Base-by-base conservation (phyloP, 2,888 invertebrate species). In the Electrophaes corylata region DNA sequence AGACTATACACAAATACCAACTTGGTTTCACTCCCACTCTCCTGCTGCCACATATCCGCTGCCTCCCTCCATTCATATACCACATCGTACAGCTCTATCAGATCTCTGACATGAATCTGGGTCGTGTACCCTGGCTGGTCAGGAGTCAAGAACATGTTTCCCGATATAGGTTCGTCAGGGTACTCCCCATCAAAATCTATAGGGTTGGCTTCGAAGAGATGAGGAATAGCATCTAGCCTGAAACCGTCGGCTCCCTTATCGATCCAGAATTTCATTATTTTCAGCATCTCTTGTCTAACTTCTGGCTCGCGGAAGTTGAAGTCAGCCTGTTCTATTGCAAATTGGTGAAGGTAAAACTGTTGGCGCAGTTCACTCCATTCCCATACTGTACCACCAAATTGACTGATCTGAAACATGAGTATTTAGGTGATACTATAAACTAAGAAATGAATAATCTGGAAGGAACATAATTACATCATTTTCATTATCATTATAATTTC, bases 161-260 rank as follows among this genome's bases (percentile, higher is more conserved):
- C 92, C 57, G 87, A 92, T 0, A 88, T 33, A 0, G 93, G 93
- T 49, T 94, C 93, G 60, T 93, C 91, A 14, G 89, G 89, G 50
- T 92, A 92, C 14, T 65, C 62, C 1, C 75, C 84, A 1, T 75
- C 77, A 46, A 84, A 79, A 14, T 81, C 80, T 14, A 60, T 74
- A 0, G 90, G 89, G 45, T 83, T 73, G 0, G 93, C 87, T 70
- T 94, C 94, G 1, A 91, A 90, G n/a, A 94, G 74, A 70, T 93
- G 93, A 0, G 94, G 93, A 0, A 94, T 86, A 0, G 94, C 94
- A 69, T 95, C 95, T 0, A 96, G 84, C 45, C 96, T 93, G 78
- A 96, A 96, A 0, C 97, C 97, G 66, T 95, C 95, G 0, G 95
- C 94, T 0, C 96, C 96, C 57, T 93, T 93, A 31, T 94, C 92